Evolutionary conservation across 2,797 vertebrate species (phyloP).

Genomic region (Typhlichthys eigenmanni): DNA sequence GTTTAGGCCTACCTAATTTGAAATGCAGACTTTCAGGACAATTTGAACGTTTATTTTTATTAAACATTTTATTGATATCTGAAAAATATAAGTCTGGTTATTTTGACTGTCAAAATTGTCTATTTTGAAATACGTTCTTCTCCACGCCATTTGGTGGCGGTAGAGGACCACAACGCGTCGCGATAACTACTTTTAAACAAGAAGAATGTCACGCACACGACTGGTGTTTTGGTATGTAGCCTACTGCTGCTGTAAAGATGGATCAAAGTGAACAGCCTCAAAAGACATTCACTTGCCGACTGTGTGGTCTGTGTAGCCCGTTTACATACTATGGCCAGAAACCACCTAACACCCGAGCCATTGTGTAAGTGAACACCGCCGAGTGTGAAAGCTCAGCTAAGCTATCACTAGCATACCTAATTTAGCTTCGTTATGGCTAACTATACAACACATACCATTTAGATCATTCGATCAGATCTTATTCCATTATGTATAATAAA

Average conservation of each 20-base stretch:
- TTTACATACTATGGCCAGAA: conserved; percentile 85
- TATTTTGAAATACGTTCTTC: not conserved
- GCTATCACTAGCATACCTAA: conserved; percentile 13
- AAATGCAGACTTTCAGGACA: too few species aligned
- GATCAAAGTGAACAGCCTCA: conserved; percentile 38
- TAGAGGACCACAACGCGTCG: conserved; percentile 19
- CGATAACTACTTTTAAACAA: conserved; percentile 12
- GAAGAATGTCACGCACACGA: conserved; percentile 25
- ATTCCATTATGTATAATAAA: too few species aligned
- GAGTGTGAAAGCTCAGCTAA: not conserved
- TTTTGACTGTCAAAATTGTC: too few species aligned
- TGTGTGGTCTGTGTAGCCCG: conserved; percentile 78
- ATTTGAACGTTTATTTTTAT: too few species aligned
- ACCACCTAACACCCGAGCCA: conserved; percentile 80
- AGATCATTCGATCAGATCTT: too few species aligned
- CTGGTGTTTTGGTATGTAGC: not conserved
- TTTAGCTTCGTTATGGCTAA: conserved; percentile 21
- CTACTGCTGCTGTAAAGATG: conserved; percentile 59
- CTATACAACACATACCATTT: conserved; percentile 12
- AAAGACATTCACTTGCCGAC: conserved; percentile 80
- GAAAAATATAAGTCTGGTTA: too few species aligned
- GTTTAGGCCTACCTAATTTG: too few species aligned
- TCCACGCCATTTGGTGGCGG: conserved; percentile 54
- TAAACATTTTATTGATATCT: too few species aligned
- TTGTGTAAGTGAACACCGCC: conserved; percentile 79